phyloP scores from a whole-genome alignment of 2,888 invertebrate genomes.

The Elegia similella region DNA sequence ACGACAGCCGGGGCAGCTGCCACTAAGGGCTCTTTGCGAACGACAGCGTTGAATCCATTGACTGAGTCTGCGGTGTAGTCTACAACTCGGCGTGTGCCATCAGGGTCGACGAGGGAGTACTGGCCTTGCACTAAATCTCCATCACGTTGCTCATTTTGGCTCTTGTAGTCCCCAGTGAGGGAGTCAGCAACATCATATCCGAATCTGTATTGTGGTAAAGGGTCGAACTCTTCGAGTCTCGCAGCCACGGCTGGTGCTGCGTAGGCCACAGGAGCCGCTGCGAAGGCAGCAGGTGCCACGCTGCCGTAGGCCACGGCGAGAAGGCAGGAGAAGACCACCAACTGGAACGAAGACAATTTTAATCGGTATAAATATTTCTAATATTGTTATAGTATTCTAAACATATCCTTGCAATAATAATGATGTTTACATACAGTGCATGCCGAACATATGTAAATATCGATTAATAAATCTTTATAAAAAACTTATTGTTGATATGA shows the following conservation, averaged over 20 bases:
- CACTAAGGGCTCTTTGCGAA: conserved; percentile 63
- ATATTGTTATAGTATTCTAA: conserved; percentile 1
- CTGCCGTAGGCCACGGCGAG: conserved; percentile 59
- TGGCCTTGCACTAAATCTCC: conserved; percentile 78
- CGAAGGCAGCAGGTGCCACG: conserved; percentile 53
- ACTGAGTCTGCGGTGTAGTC: conserved; percentile 67
- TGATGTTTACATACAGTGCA: neutral
- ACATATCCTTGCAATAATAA: neutral
- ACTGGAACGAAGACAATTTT: conserved; percentile 47
- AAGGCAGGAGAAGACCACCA: conserved; percentile 67
- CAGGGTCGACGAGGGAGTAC: conserved; percentile 68
- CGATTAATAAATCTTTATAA: too few species aligned
- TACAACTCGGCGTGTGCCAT: conserved; percentile 65
- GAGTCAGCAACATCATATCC: conserved; percentile 71
- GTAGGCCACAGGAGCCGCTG: conserved; percentile 51
- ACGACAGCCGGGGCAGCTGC: conserved; percentile 58
- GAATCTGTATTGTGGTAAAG: conserved; percentile 80
- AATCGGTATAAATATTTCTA: neutral
- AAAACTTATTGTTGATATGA: too few species aligned
- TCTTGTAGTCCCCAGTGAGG: conserved; percentile 72
- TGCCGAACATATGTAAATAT: neutral
- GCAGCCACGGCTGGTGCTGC: conserved; percentile 53
- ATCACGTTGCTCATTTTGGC: conserved; percentile 73
- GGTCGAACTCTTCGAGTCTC: conserved; percentile 72
- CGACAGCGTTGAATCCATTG: conserved; percentile 70